Evolutionary conservation across 2,797 vertebrate genomes (phyloP).

Genomic region (Rhynchonycteris naso): DNA sequence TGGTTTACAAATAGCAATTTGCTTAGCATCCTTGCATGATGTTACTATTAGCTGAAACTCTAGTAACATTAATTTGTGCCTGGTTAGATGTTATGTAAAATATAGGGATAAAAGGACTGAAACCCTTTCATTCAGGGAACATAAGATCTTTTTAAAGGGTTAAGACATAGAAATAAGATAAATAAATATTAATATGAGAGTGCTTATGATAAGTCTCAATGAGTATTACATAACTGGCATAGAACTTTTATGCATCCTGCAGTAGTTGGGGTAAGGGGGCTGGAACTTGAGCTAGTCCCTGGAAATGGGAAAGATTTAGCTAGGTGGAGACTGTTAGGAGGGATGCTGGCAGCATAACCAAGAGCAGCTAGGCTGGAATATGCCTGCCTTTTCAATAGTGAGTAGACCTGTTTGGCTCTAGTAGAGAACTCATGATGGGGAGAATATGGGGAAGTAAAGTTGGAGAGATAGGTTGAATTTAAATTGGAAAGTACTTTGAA

Average conservation of each 20-base stretch:
- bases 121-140: not conserved
- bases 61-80: slow-evolving; percentile 56
- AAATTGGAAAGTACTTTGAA: slow-evolving; percentile 17
- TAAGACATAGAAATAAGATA: slow-evolving; percentile 42
- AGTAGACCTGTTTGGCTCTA: not conserved
- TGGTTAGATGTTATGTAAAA: slow-evolving; percentile 48
- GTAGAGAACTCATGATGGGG: not conserved
- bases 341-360: not conserved
- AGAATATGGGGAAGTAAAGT: slow-evolving; percentile 13
- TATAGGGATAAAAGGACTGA: not conserved
- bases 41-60: slow-evolving; percentile 41
- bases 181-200: slow-evolving; percentile 5
- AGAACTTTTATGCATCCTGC: not conserved
- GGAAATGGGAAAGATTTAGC: not conserved
- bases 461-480: slow-evolving; percentile 4
- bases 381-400: not conserved
- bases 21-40: slow-evolving; percentile 44
- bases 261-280: not conserved
- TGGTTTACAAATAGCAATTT: slow-evolving; percentile 13
- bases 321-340: not conserved
- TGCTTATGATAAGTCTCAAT: not conserved
- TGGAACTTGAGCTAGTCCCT: not conserved
- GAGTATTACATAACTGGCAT: not conserved
- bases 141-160: slow-evolving; percentile 1
- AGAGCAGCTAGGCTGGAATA: not conserved